Evolutionary conservation across 2,888 invertebrate genomes (phyloP).

Genomic region (Muscina levida): DNA sequence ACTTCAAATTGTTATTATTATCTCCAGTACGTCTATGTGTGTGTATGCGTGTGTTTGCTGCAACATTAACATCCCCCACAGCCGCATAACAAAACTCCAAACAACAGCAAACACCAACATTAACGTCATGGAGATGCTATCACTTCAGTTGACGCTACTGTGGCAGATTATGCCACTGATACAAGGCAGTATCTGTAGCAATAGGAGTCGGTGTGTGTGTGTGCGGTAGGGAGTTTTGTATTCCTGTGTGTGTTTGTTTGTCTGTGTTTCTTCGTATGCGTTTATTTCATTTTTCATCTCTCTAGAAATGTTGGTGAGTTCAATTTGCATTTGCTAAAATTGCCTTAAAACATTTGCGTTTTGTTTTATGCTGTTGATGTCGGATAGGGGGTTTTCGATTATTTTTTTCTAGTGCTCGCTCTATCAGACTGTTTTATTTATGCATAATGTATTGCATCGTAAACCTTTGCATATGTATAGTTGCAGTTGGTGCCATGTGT

Average conservation of each 20-base stretch:
- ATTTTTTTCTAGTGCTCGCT: constrained; percentile 18
- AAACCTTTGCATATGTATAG: constrained; percentile 2
- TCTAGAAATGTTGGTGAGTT: constrained; percentile 36
- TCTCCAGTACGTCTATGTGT: not conserved
- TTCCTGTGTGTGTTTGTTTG: not conserved
- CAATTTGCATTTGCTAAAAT: constrained; percentile 58
- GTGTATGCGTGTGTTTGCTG: not conserved
- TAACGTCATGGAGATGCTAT: constrained; percentile 19
- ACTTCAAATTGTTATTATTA: constrained; percentile 50
- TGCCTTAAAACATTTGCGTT: constrained; percentile 47
- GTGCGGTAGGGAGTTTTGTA: not conserved
- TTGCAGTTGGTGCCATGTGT: not conserved
- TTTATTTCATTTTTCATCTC: constrained; percentile 24
- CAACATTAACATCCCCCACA: constrained; percentile 9
- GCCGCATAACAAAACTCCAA: not conserved
- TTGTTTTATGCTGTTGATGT: constrained; percentile 24
- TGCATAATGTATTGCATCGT: constrained; percentile 15
- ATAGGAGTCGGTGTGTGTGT: not conserved
- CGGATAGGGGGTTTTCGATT: too few relatives aligned
- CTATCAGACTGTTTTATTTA: not conserved
- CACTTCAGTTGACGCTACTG: not conserved
- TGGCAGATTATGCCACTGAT: not conserved
- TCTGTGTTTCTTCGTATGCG: not conserved
- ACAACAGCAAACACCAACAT: constrained; percentile 17
- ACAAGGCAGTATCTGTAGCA: too few relatives aligned